Evolutionary conservation across 53 echinoderm and acorn worm genomes (phyloP), one percentile per base, ranked within the genome.

Genomic region (Luidia sarsii): DNA sequence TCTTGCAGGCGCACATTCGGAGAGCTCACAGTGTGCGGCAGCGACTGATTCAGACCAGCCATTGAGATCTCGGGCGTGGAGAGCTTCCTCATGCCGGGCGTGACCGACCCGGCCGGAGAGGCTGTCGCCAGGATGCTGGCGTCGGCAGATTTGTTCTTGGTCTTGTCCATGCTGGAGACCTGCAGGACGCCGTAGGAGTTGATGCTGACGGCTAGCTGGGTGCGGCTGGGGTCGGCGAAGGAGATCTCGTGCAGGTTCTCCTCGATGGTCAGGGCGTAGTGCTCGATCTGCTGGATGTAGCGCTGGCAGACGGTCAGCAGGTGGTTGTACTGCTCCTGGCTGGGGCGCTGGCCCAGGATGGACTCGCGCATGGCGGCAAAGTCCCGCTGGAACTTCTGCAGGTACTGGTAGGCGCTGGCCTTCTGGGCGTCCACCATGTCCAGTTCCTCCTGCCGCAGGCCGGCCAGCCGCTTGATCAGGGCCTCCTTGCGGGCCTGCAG

Each of bases 221-320:
- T 69, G 48, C 88, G 71, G 29, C 83, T 94, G 64, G 94, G 94
- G 69, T 88, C 88, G 0, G 79, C 45, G 61, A 91, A 94, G 13
- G 83, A 57, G 54, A 94, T 56, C 28, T 73, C 79, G 48, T 83
- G 80, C 27, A 88, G 71, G 31, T 83, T 77, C 52, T 94, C 85
- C 55, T 94, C 89, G 35, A 94, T 82, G 70, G 80, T 86, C 71
- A 94, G 86, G 9, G 94, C 94, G 28, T 94, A 94, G 9, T 94
- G 85, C 46, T 91, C 94, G 41, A 94, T 94, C 57, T 94, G 94
- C 43, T 77, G 82, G 57, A 82, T 67, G 74, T 94, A 94, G 3
- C 89, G 83, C 38, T 88, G 71, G 48, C 91, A 94, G 11, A 94
- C 68, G 28, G 85, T 89, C 49, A 94, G 60, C 4, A 94, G 80